Percentiles rank a stretch among this genome's conserved stretches.
phyloP scores from a whole-genome alignment of 1,140 invertebrate species.

The Triops cancriformis region DNA sequence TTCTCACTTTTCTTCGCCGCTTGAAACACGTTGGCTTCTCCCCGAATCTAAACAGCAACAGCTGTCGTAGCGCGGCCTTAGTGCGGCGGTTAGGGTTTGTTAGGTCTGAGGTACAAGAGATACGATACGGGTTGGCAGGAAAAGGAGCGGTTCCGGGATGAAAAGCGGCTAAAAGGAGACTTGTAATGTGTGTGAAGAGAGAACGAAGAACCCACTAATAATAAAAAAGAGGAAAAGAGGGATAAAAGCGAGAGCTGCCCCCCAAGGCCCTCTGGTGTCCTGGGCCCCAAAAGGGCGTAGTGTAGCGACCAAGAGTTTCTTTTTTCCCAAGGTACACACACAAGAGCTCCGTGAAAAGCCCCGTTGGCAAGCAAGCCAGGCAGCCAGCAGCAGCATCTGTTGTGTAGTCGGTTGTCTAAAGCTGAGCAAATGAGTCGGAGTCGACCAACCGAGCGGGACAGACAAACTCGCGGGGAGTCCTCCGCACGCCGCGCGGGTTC shows the following conservation, averaged over 20 bases:
- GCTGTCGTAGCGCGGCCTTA: not conserved
- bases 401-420: not conserved
- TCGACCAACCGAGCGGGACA: not conserved
- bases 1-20: not conserved
- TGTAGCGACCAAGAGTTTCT: no score
- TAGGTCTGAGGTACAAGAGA: not conserved
- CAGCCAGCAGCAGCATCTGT: not conserved
- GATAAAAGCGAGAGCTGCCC: no score
- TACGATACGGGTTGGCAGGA: not conserved
- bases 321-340: no score
- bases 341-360: not conserved
- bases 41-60: not conserved
- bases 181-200: no score
- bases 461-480: not conserved
- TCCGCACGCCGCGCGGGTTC: no score
- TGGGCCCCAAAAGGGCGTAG: not conserved
- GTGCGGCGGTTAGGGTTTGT: not conserved
- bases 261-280: not conserved
- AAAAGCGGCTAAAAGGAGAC: not conserved
- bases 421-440: not conserved
- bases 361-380: not conserved
- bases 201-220: not conserved
- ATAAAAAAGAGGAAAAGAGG: not conserved
- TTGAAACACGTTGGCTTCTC: not conserved
- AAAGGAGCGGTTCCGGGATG: constrained; percentile 12